phyloP scores from a whole-genome alignment of 2,797 vertebrate genomes.

The Lateolabrax maculatus region DNA sequence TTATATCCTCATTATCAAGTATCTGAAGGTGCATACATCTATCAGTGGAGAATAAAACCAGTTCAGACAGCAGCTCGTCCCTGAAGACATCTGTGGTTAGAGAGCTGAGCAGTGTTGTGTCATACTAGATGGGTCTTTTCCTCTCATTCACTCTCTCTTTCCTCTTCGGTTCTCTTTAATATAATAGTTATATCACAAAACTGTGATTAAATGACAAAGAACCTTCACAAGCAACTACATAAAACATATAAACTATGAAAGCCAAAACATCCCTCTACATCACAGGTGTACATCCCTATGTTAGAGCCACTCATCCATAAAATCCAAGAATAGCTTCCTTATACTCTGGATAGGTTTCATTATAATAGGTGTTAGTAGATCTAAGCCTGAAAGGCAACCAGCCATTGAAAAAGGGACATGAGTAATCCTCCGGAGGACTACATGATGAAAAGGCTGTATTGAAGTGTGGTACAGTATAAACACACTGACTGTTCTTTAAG shows the following conservation, averaged over 20 bases:
- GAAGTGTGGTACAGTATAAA: conserved; percentile 41
- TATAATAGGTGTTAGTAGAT: conserved; percentile 32
- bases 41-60: conserved; percentile 51
- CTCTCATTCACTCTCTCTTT: conserved; percentile 12
- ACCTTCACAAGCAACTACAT: not conserved
- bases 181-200: not conserved
- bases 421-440: conserved; percentile 35
- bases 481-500: conserved; percentile 56
- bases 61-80: conserved; percentile 71
- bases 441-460: conserved; percentile 56
- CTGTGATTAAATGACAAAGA: not conserved
- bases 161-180: not conserved
- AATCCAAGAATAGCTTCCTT: conserved; percentile 29
- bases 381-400: conserved; percentile 25
- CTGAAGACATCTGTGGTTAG: conserved; percentile 68
- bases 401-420: conserved; percentile 15
- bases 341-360: conserved; percentile 6
- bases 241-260: conserved; percentile 5
- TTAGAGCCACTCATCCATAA: not conserved
- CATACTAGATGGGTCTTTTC: conserved; percentile 58
- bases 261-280: conserved; percentile 18
- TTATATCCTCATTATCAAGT: not conserved
- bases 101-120: conserved; percentile 58
- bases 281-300: conserved; percentile 7
- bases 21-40: conserved; percentile 1